phyloP scores from a whole-genome alignment of 2,888 invertebrate genomes.

The Oscheius onirici region DNA sequence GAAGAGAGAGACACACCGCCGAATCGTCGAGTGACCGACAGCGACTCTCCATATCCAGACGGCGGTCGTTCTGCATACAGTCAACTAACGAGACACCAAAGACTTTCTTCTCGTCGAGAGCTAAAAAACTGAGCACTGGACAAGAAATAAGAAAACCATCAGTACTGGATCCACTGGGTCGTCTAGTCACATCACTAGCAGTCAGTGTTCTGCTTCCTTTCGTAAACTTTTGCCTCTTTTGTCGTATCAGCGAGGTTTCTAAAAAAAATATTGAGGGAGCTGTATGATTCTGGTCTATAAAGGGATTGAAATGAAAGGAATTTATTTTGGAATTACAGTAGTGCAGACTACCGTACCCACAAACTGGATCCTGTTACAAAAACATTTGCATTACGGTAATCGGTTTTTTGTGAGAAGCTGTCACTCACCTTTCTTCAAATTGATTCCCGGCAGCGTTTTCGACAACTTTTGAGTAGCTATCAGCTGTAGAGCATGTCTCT shows the following conservation, averaged over 20 bases:
- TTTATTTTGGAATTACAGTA: too few species aligned
- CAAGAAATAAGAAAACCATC: neutral
- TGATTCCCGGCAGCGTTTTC: slow-evolving; percentile 49
- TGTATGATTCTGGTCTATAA: too few species aligned
- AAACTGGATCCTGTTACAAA: slow-evolving; percentile 42
- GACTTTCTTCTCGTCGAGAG: slow-evolving; percentile 73
- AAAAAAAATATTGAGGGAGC: too few species aligned
- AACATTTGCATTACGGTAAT: too few species aligned
- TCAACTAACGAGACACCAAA: slow-evolving; percentile 87
- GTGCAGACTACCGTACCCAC: too few species aligned
- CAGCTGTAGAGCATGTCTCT: slow-evolving; percentile 27
- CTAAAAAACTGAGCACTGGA: neutral
- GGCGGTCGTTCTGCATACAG: slow-evolving; percentile 84
- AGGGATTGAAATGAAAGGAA: too few species aligned
- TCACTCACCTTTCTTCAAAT: slow-evolving; percentile 11
- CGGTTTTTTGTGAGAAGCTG: slow-evolving; percentile 35
- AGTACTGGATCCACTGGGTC: slow-evolving; percentile 39
- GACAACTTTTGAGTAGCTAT: slow-evolving; percentile 86
- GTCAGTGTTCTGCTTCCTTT: slow-evolving; percentile 86
- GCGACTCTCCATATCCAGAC: slow-evolving; percentile 65
- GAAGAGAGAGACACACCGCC: slow-evolving; percentile 36
- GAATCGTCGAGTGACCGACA: slow-evolving; percentile 53
- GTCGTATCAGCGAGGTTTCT: slow-evolving; percentile 35
- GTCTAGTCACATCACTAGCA: slow-evolving; percentile 63
- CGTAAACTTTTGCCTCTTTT: slow-evolving; percentile 73